Conservation (phyloP, 2,113 vertebrate species). For the mouse (Mus musculus) region GRCm39 chr16:7324001-7324500, state of each 20-base stretch:
- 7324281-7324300: conserved; percentile 72
- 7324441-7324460: neutral
- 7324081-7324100: conserved; percentile 85
- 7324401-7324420: neutral
- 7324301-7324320: conserved; percentile 76
- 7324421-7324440: conserved; percentile 18
- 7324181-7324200: conserved; percentile 86
- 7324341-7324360: conserved; percentile 67
- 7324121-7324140: conserved; percentile 88
- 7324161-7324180: conserved; percentile 86
- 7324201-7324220: conserved; percentile 80
- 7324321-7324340: conserved; percentile 71
- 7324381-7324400: conserved; percentile 76
- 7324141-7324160: conserved; percentile 86
- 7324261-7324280: conserved; percentile 69
- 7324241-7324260: conserved; percentile 80
- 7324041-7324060: conserved; percentile 73
- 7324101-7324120: conserved; percentile 86
- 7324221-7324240: conserved; percentile 85
- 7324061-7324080: conserved; percentile 84
- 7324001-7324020: conserved; percentile 67
- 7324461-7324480: neutral
- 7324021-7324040: conserved; percentile 53
- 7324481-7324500: neutral
- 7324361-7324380: conserved; percentile 68